These are phyloP conservation scores for Ailuropoda melanoleuca DNA, from an alignment of 2,113 vertebrate species.

Conservation along the genomic window DNA sequence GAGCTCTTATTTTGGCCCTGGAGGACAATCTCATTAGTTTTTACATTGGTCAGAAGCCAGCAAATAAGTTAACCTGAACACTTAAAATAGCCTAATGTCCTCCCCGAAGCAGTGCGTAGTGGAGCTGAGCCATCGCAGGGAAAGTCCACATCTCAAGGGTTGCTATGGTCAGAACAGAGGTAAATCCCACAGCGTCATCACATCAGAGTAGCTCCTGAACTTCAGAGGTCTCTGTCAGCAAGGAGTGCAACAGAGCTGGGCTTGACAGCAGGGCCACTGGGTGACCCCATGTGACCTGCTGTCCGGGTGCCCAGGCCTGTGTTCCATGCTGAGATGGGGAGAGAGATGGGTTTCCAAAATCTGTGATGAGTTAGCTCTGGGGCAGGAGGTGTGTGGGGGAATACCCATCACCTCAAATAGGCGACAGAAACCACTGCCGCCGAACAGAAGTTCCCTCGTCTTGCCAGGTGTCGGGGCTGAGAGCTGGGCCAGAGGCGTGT, in stretches of 20 bases:
- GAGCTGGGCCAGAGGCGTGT: rapidly evolving
- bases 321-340: background rate
- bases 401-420: background rate
- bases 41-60: background rate
- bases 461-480: background rate
- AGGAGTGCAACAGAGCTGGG: no score
- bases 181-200: background rate
- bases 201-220: background rate
- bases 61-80: background rate
- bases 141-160: background rate
- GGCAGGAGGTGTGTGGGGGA: background rate
- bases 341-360: background rate
- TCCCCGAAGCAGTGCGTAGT: background rate
- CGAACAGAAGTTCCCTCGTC: background rate
- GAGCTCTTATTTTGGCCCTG: background rate
- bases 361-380: background rate
- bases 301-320: background rate
- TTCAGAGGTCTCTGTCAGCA: background rate
- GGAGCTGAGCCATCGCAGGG: background rate
- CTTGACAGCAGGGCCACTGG: rapidly evolving
- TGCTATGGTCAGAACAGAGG: background rate
- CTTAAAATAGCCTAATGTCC: background rate
- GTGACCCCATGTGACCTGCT: background rate
- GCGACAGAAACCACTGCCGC: background rate
- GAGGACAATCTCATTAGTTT: background rate